These are phyloP conservation scores for Pantherophis alleghaniensis DNA, from an alignment of 2,797 vertebrate species.

Conservation along the genomic window DNA sequence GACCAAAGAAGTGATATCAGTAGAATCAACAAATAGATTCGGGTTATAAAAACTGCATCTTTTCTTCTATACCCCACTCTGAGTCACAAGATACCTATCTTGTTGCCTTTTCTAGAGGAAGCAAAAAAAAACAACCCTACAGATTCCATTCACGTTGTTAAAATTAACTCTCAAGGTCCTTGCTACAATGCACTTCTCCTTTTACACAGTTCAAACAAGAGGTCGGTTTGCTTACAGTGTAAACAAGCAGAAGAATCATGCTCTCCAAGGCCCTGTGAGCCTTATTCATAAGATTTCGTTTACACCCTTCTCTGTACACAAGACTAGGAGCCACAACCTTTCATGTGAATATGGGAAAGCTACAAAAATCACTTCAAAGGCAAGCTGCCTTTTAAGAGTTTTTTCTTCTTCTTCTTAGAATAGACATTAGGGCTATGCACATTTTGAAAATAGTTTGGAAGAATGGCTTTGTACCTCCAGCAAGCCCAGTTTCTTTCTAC, in stretches of 20 bases:
- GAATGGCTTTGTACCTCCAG: neutral
- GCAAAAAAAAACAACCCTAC: neutral
- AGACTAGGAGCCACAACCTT: neutral
- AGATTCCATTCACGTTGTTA: neutral
- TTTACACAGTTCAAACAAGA: constrained; percentile 17
- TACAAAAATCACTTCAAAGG: neutral
- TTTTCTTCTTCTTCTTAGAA: neutral
- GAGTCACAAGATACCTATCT: neutral
- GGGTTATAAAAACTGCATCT: neutral
- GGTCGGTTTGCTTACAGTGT: neutral
- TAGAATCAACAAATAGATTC: constrained; percentile 49
- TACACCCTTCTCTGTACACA: neutral
- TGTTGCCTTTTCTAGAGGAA: neutral
- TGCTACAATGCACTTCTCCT: constrained; percentile 3
- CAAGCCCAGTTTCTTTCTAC: neutral
- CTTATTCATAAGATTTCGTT: neutral
- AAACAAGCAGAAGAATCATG: neutral
- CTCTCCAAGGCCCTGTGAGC: neutral
- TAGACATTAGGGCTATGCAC: neutral
- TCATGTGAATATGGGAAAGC: neutral
- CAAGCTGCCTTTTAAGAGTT: neutral
- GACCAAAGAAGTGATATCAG: constrained; percentile 26
- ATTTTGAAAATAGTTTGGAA: neutral
- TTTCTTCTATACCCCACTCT: neutral
- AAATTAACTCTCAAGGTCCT: neutral